Evolutionary conservation across 2,888 invertebrate genomes (phyloP).

Genomic region (Eristalinus sepulchralis): DNA sequence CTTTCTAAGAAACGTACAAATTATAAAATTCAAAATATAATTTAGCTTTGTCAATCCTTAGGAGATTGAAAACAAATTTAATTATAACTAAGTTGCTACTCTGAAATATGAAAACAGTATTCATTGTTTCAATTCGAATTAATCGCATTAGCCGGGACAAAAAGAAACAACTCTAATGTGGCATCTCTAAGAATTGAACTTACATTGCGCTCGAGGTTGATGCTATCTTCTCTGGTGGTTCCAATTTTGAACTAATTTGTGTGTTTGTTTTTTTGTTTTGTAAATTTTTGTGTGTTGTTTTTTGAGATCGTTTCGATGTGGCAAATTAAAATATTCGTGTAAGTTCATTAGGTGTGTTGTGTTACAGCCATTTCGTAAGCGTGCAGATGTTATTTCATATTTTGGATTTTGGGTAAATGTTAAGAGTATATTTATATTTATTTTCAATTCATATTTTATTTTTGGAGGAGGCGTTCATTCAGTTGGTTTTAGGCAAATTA

Average conservation of each 20-base stretch:
- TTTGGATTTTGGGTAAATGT: slow-evolving; percentile 28
- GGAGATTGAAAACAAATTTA: slow-evolving; percentile 26
- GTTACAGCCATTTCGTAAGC: slow-evolving; percentile 70
- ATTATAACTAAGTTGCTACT: slow-evolving; percentile 20
- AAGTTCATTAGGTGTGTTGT: too few relatives aligned
- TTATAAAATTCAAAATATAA: background rate
- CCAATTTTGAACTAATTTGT: slow-evolving; percentile 76
- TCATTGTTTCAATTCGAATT: background rate
- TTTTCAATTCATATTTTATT: slow-evolving; percentile 38
- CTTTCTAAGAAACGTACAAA: slow-evolving; percentile 25
- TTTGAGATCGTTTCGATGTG: slow-evolving; percentile 18
- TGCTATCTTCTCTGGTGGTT: slow-evolving; percentile 76
- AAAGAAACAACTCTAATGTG: slow-evolving; percentile 42
- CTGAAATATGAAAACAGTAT: slow-evolving; percentile 5
- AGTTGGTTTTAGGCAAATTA: slow-evolving; percentile 67
- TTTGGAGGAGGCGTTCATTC: slow-evolving; percentile 39
- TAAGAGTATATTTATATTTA: slow-evolving; percentile 19
- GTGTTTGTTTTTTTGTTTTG: slow-evolving; percentile 8
- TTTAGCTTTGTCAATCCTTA: slow-evolving; percentile 28
- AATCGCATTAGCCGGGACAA: slow-evolving; percentile 47
- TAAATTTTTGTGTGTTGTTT: slow-evolving; percentile 13
- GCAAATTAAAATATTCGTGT: too few relatives aligned
- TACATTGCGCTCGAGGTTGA: slow-evolving; percentile 76
- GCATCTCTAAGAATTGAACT: slow-evolving; percentile 73
- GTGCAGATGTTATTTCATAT: slow-evolving; percentile 50